phyloP scores from a whole-genome alignment of 2,888 invertebrate species.

The Acrocyrtus sp. region DNA sequence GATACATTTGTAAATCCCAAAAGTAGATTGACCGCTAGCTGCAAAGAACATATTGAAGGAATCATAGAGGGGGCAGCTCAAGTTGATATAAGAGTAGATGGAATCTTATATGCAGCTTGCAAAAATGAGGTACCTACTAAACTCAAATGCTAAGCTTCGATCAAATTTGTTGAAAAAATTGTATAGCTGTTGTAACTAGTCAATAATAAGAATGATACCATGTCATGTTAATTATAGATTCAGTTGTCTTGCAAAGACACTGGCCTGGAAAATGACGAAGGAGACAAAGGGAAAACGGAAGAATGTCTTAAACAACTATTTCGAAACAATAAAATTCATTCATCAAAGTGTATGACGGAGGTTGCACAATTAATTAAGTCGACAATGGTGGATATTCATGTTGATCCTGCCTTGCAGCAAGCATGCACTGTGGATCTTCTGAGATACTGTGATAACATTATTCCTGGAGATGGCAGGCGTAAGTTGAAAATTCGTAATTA shows the following conservation, averaged over 20 bases:
- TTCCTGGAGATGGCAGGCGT: slow-evolving; percentile 92
- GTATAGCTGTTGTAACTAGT: background rate
- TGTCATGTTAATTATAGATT: slow-evolving; percentile 44
- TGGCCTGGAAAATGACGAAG: slow-evolving; percentile 65
- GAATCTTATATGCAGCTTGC: slow-evolving; percentile 84
- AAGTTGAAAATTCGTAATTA: slow-evolving; percentile 66
- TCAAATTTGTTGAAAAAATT: background rate
- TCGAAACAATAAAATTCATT: slow-evolving; percentile 77
- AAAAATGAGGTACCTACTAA: slow-evolving; percentile 70
- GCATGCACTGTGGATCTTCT: slow-evolving; percentile 86
- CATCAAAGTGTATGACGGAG: slow-evolving; percentile 82
- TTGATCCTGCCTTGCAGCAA: slow-evolving; percentile 89
- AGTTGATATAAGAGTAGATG: slow-evolving; percentile 90
- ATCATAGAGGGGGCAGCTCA: slow-evolving; percentile 85
- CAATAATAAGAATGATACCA: too few relatives aligned
- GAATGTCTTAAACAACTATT: slow-evolving; percentile 92
- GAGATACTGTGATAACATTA: slow-evolving; percentile 78
- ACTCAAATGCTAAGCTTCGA: background rate
- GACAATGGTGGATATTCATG: slow-evolving; percentile 89
- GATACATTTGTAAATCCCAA: slow-evolving; percentile 52
- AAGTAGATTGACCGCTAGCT: slow-evolving; percentile 67
- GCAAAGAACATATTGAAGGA: slow-evolving; percentile 83
- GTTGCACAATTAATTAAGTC: slow-evolving; percentile 89
- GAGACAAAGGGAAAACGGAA: slow-evolving; percentile 76
- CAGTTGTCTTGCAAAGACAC: slow-evolving; percentile 46